Conservation (phyloP, 2,888 invertebrate species). For the Prenolepis imparis region DNA sequence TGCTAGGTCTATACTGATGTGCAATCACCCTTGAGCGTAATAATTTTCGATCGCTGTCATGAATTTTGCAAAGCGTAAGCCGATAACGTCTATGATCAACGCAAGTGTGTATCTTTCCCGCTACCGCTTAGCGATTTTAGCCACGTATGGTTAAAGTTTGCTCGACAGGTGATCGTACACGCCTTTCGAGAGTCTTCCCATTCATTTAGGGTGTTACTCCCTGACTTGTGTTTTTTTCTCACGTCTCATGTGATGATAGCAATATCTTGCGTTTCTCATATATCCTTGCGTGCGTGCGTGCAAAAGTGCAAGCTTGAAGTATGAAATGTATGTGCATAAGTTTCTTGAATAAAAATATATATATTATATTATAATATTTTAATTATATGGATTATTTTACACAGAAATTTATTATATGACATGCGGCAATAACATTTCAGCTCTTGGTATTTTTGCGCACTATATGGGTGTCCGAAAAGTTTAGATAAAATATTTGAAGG, state of each 20-base stretch:
- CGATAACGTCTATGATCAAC: conserved; percentile 40
- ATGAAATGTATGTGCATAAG: not conserved
- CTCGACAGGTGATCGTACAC: conserved; percentile 38
- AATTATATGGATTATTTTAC: not conserved
- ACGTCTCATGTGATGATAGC: conserved; percentile 30
- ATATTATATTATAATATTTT: not conserved
- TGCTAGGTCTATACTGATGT: not conserved
- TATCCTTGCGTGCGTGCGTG: conserved; percentile 20
- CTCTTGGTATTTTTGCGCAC: not conserved
- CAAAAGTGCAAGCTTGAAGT: conserved; percentile 9
- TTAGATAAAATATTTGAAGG: not conserved
- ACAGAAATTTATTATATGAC: not conserved
- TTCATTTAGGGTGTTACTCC: conserved; percentile 21
- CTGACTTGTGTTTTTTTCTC: conserved; percentile 38
- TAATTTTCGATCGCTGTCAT: conserved; percentile 38
- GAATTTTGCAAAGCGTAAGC: conserved; percentile 32
- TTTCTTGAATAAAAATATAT: not conserved
- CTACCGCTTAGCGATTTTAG: conserved; percentile 38
- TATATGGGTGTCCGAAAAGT: not conserved
- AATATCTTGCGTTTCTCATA: conserved; percentile 36
- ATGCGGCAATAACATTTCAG: not conserved
- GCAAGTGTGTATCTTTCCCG: conserved; percentile 30
- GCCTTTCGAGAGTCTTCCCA: not conserved
- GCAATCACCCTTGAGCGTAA: conserved; percentile 22
- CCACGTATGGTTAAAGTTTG: conserved; percentile 36